Evolutionary conservation across 1,140 invertebrate genomes (phyloP).

Genomic region (Eumaeus atala): DNA sequence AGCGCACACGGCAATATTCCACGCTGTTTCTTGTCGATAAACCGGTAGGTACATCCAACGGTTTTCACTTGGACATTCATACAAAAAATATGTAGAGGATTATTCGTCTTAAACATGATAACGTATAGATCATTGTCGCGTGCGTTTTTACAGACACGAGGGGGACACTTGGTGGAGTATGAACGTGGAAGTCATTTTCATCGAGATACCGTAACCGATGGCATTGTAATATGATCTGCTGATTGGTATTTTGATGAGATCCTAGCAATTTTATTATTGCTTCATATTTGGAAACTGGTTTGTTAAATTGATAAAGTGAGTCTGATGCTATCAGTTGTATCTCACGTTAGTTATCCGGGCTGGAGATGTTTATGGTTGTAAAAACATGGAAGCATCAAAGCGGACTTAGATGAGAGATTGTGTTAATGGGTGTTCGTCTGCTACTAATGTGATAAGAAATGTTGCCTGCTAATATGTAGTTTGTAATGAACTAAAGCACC

Average conservation of each 20-base stretch:
- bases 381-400: conserved; percentile 26
- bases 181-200: conserved; percentile 45
- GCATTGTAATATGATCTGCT: conserved; percentile 55
- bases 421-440: conserved; percentile 28
- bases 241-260: conserved; percentile 66
- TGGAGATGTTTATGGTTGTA: conserved; percentile 29
- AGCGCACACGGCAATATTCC: conserved; percentile 66
- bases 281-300: conserved; percentile 50
- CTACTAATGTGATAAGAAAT: conserved; percentile 19
- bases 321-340: conserved; percentile 36
- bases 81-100: conserved; percentile 15
- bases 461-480: conserved; percentile 9
- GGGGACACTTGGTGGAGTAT: conserved; percentile 11
- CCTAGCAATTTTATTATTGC: conserved; percentile 54
- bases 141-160: not conserved
- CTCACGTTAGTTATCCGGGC: conserved; percentile 24
- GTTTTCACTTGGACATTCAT: conserved; percentile 19
- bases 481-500: too few species aligned
- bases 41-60: conserved; percentile 36
- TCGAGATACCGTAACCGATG: conserved; percentile 49
- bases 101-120: conserved; percentile 8
- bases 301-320: conserved; percentile 43
- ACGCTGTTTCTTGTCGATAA: conserved; percentile 57
- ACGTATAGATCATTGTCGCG: conserved; percentile 8
- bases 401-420: conserved; percentile 31